Evolutionary conservation across 2,797 vertebrate genomes (phyloP), one percentile per base, ranked within the genome.

Genomic region (Loriculus beryllinus): DNA sequence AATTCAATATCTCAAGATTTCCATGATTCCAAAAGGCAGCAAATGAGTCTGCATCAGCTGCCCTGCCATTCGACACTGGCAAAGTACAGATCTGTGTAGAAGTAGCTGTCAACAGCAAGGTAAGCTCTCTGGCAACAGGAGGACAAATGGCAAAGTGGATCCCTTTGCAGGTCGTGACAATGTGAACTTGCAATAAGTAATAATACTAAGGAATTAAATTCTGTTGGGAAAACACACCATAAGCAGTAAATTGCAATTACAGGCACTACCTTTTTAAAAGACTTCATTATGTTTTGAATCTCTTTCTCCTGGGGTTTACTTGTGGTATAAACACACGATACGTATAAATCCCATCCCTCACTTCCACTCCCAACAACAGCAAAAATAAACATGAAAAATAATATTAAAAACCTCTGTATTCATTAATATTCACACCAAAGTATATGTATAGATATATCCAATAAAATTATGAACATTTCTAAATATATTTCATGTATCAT

Each of bases 391-490:
- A 72, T 95, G 96, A 93, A 96, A 96, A 84, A 82, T 96, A 94
- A 63, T 96, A 97, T 97, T 96, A 96, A 97, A 98, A 98, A 98
- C 96, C 92, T 98, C 96, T 98, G 98, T 98, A 98, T 98, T 98
- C 95, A 97, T 93, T 81, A 96, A 96, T 98, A 98, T 98, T 98
- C 97, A 98, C 98, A 98, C 97, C 96, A 96, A 98, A 97, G 93
- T 90, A 90, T 96, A 94, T 97, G 90, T 95, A 96, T 95, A 95
- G 93, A 96, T 95, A 96, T 95, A 96, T 84, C 92, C 94, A 96
- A 97, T 96, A 97, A 98, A 98, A 97, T 97, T 98, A 98, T 98
- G 97, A 98, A 98, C 97, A 98, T 96, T 97, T 98, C 98, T 97
- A 97, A 97, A 97, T 98, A 98, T 95, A 97, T 96, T 96, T 97